Conservation (phyloP, 2,797 vertebrate species). For the Trichosurus vulpecula region DNA sequence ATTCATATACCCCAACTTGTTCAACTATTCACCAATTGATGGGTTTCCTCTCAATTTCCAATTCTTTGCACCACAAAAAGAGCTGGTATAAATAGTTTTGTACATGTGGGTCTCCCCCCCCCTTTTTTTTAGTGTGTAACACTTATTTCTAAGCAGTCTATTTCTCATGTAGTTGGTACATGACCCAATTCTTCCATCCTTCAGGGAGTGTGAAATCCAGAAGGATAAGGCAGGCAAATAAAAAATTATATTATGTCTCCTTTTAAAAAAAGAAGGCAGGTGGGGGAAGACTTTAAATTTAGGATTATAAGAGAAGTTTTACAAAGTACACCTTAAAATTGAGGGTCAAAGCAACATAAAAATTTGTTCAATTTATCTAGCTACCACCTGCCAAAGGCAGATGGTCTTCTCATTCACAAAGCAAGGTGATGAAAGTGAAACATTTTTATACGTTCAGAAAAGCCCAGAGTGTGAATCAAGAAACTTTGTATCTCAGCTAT, state of each 20-base stretch:
- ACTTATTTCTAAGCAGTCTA: neutral
- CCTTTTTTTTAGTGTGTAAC: neutral
- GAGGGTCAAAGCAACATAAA: constrained; percentile 42
- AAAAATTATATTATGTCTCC: neutral
- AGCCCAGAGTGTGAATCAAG: constrained; percentile 44
- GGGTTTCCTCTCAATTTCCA: too few species aligned
- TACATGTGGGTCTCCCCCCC: too few species aligned
- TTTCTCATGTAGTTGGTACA: neutral
- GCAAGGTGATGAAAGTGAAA: constrained; percentile 5
- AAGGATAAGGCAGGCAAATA: neutral
- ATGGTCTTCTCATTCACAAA: constrained; percentile 25
- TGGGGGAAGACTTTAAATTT: constrained; percentile 25
- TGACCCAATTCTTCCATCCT: neutral
- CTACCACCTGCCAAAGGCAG: neutral
- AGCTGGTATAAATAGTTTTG: too few species aligned
- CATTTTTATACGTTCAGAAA: constrained; percentile 47
- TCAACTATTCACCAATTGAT: too few species aligned
- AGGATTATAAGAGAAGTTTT: constrained; percentile 38
- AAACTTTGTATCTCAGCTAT: constrained; percentile 44
- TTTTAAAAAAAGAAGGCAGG: neutral
- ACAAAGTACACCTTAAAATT: constrained; percentile 2
- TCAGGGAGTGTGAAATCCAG: neutral
- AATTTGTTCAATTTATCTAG: constrained; percentile 36
- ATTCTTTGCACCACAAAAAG: too few species aligned
- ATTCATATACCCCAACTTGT: too few species aligned